Evolutionary conservation across 35 echinoderm and acorn worm genomes (phyloP).

Genomic region (Strongylocentrotus purpuratus): DNA sequence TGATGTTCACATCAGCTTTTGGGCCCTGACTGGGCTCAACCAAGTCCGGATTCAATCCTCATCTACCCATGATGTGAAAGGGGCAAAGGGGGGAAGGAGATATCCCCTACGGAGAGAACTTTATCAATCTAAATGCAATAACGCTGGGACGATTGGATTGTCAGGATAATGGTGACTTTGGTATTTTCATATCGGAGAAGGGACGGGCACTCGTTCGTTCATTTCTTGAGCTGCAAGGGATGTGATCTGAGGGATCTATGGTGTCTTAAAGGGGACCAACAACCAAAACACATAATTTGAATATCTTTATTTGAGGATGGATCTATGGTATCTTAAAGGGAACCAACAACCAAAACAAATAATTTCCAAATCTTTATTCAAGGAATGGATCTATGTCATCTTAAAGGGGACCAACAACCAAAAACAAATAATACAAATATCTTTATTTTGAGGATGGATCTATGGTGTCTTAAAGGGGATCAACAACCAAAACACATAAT

Average conservation of each 20-base stretch:
- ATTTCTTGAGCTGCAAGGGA: background rate
- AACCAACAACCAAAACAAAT: too few species aligned
- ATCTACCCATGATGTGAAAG: too few species aligned
- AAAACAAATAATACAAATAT: too few species aligned
- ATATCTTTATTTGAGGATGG: background rate
- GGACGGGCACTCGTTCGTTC: background rate
- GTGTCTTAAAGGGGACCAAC: background rate
- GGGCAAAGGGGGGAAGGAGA: background rate
- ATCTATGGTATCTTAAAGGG: too few species aligned
- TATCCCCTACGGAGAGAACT: background rate
- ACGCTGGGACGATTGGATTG: background rate
- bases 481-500: background rate
- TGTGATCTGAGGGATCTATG: background rate
- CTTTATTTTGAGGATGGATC: too few species aligned
- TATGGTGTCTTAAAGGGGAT: background rate
- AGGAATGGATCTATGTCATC: too few species aligned
- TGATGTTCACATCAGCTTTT: too few species aligned
- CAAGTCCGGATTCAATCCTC: too few species aligned
- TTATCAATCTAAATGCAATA: slow-evolving; percentile 2
- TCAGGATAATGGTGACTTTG: background rate
- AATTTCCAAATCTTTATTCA: too few species aligned
- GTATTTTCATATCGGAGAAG: background rate
- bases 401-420: too few species aligned
- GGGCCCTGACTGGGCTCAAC: too few species aligned
- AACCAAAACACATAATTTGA: background rate